Conservation (phyloP, 2,797 vertebrate species). For the Sebastes umbrosus region DNA sequence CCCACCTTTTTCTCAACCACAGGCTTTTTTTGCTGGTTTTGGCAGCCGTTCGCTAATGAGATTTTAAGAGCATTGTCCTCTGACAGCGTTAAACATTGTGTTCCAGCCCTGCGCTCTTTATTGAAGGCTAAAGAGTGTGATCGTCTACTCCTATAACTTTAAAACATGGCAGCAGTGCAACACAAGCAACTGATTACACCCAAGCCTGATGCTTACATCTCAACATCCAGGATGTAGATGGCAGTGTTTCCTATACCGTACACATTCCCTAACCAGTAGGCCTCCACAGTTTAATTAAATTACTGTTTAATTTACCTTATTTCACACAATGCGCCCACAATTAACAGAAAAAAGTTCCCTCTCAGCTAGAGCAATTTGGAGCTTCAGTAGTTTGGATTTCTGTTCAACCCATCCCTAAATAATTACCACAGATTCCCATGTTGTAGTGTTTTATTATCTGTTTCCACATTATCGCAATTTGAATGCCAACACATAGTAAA, state of each 20-base stretch:
- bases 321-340: not conserved
- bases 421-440: not conserved
- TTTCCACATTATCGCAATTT: not conserved
- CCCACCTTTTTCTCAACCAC: conserved; percentile 17
- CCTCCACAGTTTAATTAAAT: not conserved
- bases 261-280: not conserved
- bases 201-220: not conserved
- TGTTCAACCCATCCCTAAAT: not conserved
- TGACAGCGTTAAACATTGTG: conserved; percentile 1
- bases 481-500: not conserved
- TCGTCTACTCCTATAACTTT: conserved; percentile 17
- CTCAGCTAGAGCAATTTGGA: not conserved
- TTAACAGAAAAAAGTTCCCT: not conserved
- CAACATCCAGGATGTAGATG: not conserved
- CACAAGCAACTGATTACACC: not conserved
- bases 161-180: not conserved
- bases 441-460: not conserved
- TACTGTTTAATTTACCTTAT: not conserved
- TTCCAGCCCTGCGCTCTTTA: conserved; percentile 30
- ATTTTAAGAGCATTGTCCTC: conserved; percentile 51
- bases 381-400: not conserved
- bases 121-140: conserved; percentile 14
- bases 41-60: conserved; percentile 40
- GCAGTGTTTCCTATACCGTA: not conserved
- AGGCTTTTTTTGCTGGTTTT: conserved; percentile 18